Conservation (phyloP, 2,113 vertebrate species). For the Aegithalos caudatus region DNA sequence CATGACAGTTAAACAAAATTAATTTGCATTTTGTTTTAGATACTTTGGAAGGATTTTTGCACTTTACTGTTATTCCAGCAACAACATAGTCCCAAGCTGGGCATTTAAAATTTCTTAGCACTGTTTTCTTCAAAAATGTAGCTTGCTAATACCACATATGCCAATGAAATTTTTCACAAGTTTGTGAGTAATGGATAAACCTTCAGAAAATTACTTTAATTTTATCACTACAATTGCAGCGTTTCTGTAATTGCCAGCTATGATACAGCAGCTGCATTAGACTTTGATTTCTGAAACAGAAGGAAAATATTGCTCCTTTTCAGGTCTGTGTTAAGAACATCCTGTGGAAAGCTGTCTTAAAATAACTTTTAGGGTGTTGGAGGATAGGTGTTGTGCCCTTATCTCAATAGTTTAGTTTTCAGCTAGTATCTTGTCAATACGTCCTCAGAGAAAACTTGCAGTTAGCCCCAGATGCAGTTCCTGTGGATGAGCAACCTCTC, state of each 20-base stretch:
- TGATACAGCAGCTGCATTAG: background rate
- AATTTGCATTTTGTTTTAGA: background rate
- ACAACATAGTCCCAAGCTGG: background rate
- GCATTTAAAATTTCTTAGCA: background rate
- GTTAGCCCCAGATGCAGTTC: background rate
- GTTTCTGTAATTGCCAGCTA: background rate
- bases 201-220: background rate
- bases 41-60: background rate
- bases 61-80: background rate
- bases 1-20: background rate
- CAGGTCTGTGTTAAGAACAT: background rate
- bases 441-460: rapidly evolving
- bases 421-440: background rate
- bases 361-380: background rate
- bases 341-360: background rate
- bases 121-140: background rate
- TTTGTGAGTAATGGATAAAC: background rate
- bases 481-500: background rate
- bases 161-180: background rate
- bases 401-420: background rate
- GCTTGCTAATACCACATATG: background rate
- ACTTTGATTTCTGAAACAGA: background rate
- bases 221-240: background rate
- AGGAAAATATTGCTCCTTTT: background rate
- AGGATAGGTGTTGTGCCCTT: background rate